Percentiles rank a stretch among this genome's conserved stretches.
Conservation (phyloP, 30 jellyfish, hydroid and myxozoan genomes). For the Hydractinia echinata region DNA sequence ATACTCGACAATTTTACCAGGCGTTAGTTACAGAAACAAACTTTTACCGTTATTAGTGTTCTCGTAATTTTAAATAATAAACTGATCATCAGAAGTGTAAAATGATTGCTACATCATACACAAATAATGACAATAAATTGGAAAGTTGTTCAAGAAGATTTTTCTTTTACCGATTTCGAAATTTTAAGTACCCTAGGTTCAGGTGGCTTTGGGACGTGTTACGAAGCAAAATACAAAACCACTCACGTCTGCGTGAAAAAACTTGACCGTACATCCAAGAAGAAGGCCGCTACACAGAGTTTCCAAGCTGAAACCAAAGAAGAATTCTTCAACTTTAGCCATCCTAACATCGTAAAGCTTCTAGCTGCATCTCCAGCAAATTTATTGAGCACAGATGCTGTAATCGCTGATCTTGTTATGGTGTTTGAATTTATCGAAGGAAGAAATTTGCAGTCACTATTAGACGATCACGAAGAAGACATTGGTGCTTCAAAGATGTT, state of each 20-base stretch:
- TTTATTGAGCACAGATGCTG: neutral
- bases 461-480: conserved; percentile 47
- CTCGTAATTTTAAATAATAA: too few species aligned
- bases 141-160: conserved; percentile 4
- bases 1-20: too few species aligned
- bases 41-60: too few species aligned
- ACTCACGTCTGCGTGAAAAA: conserved; percentile 60
- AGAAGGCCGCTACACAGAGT: conserved; percentile 68
- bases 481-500: conserved; percentile 28
- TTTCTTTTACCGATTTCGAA: conserved; percentile 36
- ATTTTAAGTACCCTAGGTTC: conserved; percentile 61
- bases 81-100: too few species aligned
- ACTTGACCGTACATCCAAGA: conserved; percentile 64
- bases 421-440: conserved; percentile 71
- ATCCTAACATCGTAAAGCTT: conserved; percentile 51
- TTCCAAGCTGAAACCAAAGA: conserved; percentile 61
- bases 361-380: conserved; percentile 54
- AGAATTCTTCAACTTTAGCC: conserved; percentile 52
- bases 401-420: conserved; percentile 41
- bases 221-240: conserved; percentile 53
- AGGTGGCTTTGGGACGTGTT: conserved; percentile 96
- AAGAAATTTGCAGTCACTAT: conserved; percentile 49
- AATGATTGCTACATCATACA: too few species aligned
- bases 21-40: too few species aligned
- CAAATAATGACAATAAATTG: neutral